Conservation (phyloP, 2,888 invertebrate species). For the Aspidiotus destructor region DNA sequence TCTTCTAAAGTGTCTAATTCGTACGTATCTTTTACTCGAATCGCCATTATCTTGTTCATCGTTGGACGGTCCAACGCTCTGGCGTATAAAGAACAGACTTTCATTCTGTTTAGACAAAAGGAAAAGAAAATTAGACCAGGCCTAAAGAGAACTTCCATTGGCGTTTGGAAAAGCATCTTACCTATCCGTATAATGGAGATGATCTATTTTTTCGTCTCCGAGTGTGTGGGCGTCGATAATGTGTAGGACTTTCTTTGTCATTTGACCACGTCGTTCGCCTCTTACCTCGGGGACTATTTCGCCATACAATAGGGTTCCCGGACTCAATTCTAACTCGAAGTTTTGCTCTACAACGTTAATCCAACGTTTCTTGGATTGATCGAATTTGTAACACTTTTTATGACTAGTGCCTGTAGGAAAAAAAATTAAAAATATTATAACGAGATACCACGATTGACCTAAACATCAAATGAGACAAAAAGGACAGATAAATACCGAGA, state of each 20-base stretch:
- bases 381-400: slow-evolving; percentile 32
- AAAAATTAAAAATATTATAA: too few species aligned
- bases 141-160: too few species aligned
- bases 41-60: too few species aligned
- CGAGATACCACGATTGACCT: too few species aligned
- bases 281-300: slow-evolving; percentile 59
- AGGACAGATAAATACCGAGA: slow-evolving; percentile 45
- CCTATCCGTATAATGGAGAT: slow-evolving; percentile 54
- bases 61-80: too few species aligned
- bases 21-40: too few species aligned
- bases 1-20: too few species aligned
- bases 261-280: slow-evolving; percentile 52
- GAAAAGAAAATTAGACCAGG: too few species aligned
- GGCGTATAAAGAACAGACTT: too few species aligned
- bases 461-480: too few species aligned
- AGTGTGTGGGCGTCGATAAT: slow-evolving; percentile 68
- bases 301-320: slow-evolving; percentile 59
- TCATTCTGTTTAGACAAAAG: too few species aligned
- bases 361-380: slow-evolving; percentile 43
- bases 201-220: slow-evolving; percentile 59
- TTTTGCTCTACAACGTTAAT: slow-evolving; percentile 43
- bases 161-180: too few species aligned
- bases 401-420: slow-evolving; percentile 39
- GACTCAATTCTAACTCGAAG: slow-evolving; percentile 51
- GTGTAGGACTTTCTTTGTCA: slow-evolving; percentile 54